Percentiles rank a stretch among this genome's conserved stretches.
Evolutionary conservation across 2,797 vertebrate genomes (phyloP).

Genomic region (Myotis findleyi): DNA sequence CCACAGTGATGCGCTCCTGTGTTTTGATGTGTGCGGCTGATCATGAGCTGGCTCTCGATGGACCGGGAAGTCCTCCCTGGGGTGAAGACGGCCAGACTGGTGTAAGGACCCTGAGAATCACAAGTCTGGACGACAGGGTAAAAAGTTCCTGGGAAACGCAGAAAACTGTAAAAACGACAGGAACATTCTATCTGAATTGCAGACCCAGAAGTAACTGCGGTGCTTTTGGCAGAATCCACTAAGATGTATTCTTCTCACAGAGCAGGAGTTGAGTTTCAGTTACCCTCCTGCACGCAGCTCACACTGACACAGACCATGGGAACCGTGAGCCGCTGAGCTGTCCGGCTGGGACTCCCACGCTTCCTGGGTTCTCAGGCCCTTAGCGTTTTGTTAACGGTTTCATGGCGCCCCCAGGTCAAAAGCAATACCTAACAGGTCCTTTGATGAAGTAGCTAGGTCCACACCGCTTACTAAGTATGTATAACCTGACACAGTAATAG

Average conservation of each 20-base stretch:
- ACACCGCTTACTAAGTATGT: not conserved
- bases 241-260: not conserved
- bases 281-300: not conserved
- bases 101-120: not conserved
- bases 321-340: not conserved
- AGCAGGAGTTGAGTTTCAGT: not conserved
- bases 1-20: too few species aligned
- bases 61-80: not conserved
- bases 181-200: not conserved
- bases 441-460: not conserved
- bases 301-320: not conserved
- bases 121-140: not conserved
- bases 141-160: not conserved
- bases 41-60: not conserved
- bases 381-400: not conserved
- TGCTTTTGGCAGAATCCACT: not conserved
- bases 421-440: not conserved
- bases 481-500: not conserved
- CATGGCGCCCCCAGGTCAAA: not conserved
- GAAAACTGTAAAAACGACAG: not conserved
- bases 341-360: not conserved
- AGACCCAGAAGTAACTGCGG: not conserved
- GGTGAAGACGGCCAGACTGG: not conserved
- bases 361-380: not conserved
- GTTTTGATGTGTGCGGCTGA: not conserved